Base-by-base conservation (phyloP, 1,140 invertebrate genomes). In the Scaptomyza pallida region DNA sequence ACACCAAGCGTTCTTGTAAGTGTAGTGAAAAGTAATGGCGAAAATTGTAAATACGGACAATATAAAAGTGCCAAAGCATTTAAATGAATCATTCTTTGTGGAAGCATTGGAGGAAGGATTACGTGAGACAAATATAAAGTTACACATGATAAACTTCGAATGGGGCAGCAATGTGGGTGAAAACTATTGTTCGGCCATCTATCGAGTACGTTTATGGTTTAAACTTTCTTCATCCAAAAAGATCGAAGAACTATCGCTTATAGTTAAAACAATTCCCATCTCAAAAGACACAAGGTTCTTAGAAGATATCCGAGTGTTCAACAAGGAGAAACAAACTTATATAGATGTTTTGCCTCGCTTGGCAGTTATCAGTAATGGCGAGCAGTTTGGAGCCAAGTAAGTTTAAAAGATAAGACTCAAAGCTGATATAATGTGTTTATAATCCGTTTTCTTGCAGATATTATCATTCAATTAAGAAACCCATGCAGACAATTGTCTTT, bases 391-490 rank as follows among this genome's bases (percentile, higher is more conserved):
- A 5, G 83, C 89, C n/a, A 83, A 78, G 83, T 90, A 30, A 75
- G 79, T 61, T 15, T 21, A 6, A 26, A 5, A 5, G 2, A 26
- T 26, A 26, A 26, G 23, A 26, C 1, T 5, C 23, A 4, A 4
- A 26, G 1, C 6, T 1, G 2, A 26, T 26, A 4, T 5, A 26
- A 5, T 5, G 23, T 26, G 23, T 26, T 26, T 26, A 26, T 26
- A 26, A 26, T 5, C 5, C n/a, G n/a, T n/a, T n/a, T 4, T 4
- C 23, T 41, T 9, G 62, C 30, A 81, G 92, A 15, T 94, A 93
- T n/a, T 95, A 92, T 79, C 86, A 90, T 55, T 78, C 89, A 1
- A 48, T 89, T 0, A 90, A 91, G 62, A 21, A 41, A 5, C 89
- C 89, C 1, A 70, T 89, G 23, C 82, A 86, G 26, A 91, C 90